Evolutionary conservation across 2,888 invertebrate genomes (phyloP), one percentile per base, ranked within the genome.

Genomic region (Parthenolecanium corni): DNA sequence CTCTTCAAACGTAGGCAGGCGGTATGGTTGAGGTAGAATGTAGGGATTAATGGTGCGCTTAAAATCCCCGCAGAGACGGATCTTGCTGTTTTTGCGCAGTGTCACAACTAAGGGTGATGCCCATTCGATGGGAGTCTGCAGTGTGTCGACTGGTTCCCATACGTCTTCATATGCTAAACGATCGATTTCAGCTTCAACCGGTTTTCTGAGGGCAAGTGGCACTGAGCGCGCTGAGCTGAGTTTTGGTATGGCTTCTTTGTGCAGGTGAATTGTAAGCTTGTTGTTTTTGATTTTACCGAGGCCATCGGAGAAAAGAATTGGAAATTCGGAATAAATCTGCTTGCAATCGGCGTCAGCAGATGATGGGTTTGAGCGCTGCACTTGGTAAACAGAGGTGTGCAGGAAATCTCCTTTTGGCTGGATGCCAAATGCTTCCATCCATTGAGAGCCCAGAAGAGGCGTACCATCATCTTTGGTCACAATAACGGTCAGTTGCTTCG

Each of bases 101-200:
- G 49, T 56, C 23, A 68, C 46, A 1, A 68, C 68, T 16, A 67
- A 64, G 1, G 69, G 67, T 36, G 68, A 66, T 14, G 67, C 66
- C 68, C 69, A 69, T 64, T 67, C 66, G 46, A 68, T 69, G 5
- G 66, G 65, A 16, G 58, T 67, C 11, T 40, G 38, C 9, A 62
- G 57, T 21, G 65, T 62, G 40, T 69, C 64, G 1, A 69, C 65
- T 18, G 65, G 67, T 66, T 68, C 67, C 31, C 69, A 51, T 24
- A 68, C 63, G 44, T 64, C 64, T 47, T 66, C 62, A 20, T 57
- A 20, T 6, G 68, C 66, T 21, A 68, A 64, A 16, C 66, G 53
- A 38, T 65, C 46, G 20, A 69, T 49, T 67, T 69, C 68, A 9
- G 64, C 66, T 31, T 63, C 62, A 6, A 69, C 68, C 31, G 65